Percentiles rank a stretch among this genome's conserved stretches.
phyloP scores from a whole-genome alignment of 2,888 invertebrate genomes.

The Glyphotaelius pellucidus region DNA sequence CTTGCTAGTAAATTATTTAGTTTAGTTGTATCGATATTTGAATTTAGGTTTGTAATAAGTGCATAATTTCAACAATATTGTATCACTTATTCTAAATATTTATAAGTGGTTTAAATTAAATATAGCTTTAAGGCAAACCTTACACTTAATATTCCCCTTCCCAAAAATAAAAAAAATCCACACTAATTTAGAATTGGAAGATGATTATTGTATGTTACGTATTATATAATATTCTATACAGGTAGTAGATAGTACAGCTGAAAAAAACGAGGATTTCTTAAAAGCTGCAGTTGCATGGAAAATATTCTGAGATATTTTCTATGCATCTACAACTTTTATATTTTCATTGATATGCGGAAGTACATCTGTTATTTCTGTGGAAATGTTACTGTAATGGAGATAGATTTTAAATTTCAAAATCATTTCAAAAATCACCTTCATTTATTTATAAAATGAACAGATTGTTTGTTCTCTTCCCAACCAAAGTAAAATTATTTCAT shows the following conservation, averaged over 20 bases:
- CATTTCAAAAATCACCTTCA: background rate
- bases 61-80: background rate
- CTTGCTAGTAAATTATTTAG: background rate
- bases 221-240: background rate
- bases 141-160: background rate
- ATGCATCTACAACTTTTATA: background rate
- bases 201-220: background rate
- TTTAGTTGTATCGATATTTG: background rate
- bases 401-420: too few relatives aligned
- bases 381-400: too few relatives aligned
- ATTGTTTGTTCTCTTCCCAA: background rate
- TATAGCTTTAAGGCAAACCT: background rate
- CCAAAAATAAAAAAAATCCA: background rate
- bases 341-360: background rate
- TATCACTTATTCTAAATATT: background rate
- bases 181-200: background rate
- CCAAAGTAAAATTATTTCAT: background rate
- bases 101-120: slow-evolving; percentile 5
- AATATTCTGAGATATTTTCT: background rate
- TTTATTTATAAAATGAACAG: background rate
- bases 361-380: background rate
- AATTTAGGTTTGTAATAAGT: background rate
- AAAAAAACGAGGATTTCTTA: background rate
- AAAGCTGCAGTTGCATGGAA: background rate
- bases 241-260: background rate